phyloP scores from a whole-genome alignment of 2,888 invertebrate species.

The Lymantria dispar region DNA sequence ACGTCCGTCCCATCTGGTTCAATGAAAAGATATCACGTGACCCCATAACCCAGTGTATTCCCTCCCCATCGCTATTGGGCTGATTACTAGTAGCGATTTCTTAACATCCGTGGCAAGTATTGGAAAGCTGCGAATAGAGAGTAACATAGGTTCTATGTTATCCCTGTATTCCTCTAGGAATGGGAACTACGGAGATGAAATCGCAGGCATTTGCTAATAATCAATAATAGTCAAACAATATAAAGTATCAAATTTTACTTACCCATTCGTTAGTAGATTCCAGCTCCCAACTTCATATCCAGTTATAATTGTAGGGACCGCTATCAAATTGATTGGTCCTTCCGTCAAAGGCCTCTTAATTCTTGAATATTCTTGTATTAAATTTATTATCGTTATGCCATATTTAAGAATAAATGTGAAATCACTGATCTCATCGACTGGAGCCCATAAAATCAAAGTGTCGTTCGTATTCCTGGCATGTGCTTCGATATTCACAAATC shows the following conservation, averaged over 20 bases:
- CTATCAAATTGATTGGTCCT: constrained; percentile 66
- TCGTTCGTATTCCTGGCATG: constrained; percentile 49
- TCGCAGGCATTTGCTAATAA: no score
- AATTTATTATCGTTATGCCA: constrained; percentile 55
- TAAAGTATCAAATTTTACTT: constrained; percentile 24
- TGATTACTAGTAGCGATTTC: no score
- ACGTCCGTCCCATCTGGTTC: no score
- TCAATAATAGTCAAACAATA: no score
- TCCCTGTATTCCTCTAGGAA: no score
- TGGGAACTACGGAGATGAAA: no score
- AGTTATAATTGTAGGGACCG: constrained; percentile 55
- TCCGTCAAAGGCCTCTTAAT: constrained; percentile 51
- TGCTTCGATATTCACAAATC: constrained; percentile 41
- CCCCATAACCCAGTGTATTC: no score
- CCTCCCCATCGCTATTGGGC: no score
- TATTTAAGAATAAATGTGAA: constrained; percentile 57
- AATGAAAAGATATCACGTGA: no score
- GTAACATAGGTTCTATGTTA: no score
- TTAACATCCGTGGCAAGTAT: no score
- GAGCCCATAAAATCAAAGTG: constrained; percentile 62
- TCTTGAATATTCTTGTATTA: constrained; percentile 57
- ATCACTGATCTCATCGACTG: constrained; percentile 40
- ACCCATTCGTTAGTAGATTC: constrained; percentile 72
- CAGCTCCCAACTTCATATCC: constrained; percentile 69
- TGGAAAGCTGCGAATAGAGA: no score